phyloP scores from a whole-genome alignment of 2,888 invertebrate genomes.

The Drosophila yooni region DNA sequence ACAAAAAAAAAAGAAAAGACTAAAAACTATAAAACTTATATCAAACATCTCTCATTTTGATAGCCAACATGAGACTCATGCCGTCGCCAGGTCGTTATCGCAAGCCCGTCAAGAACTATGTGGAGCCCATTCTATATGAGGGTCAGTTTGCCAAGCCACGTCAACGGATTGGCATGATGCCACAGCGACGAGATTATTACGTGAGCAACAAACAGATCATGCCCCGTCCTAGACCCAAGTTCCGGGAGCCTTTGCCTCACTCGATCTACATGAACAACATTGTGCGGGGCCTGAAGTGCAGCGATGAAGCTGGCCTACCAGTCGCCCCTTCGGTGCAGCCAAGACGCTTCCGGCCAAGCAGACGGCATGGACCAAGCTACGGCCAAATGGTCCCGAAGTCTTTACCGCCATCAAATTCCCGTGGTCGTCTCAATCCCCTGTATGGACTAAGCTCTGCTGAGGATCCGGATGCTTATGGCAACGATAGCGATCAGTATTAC shows the following conservation, averaged over 20 bases:
- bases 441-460: conserved; percentile 39
- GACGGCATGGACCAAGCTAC: conserved; percentile 7
- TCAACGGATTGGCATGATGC: conserved; percentile 41
- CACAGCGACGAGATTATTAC: conserved; percentile 54
- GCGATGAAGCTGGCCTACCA: conserved; percentile 39
- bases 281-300: conserved; percentile 63
- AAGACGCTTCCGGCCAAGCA: conserved; percentile 26
- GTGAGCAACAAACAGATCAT: conserved; percentile 69
- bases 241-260: conserved; percentile 53
- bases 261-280: conserved; percentile 74
- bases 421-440: neutral
- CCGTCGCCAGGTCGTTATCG: conserved; percentile 33
- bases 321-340: neutral
- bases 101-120: conserved; percentile 67
- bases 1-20: neutral
- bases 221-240: conserved; percentile 58
- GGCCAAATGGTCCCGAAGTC: conserved; percentile 1
- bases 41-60: neutral
- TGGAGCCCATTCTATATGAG: conserved; percentile 70
- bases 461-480: conserved; percentile 31
- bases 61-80: conserved; percentile 24
- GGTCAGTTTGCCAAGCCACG: conserved; percentile 61
- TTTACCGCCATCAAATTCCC: neutral
- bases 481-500: conserved; percentile 49
- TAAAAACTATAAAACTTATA: neutral